A percentile compares a stretch with the other conserved stretches of the same genome.
Conservation (phyloP, 2,888 invertebrate species). For the Trissolcus brochymenae region DNA sequence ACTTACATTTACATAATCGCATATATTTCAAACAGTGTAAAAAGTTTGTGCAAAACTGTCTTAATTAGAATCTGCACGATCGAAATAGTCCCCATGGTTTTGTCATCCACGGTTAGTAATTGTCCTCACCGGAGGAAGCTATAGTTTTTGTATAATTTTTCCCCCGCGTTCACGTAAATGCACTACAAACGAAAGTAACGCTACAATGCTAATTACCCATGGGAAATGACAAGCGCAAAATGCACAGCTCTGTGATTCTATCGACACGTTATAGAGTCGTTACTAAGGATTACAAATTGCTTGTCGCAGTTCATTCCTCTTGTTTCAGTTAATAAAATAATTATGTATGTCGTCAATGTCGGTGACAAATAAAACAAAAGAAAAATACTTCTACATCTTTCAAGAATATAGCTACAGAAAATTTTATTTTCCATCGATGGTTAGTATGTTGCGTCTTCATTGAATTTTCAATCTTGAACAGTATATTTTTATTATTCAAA, state of each 20-base stretch:
- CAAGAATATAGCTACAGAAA: too few relatives aligned
- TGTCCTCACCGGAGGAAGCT: conserved; percentile 61
- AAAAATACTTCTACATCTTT: too few relatives aligned
- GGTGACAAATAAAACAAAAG: background rate
- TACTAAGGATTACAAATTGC: conserved; percentile 65
- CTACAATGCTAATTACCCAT: conserved; percentile 30
- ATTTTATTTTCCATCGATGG: too few relatives aligned
- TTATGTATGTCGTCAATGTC: conserved; percentile 6
- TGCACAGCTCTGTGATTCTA: conserved; percentile 57
- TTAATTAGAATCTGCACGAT: conserved; percentile 36
- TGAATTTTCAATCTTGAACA: too few relatives aligned
- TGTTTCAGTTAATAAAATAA: conserved; percentile 17
- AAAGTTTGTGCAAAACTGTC: conserved; percentile 17
- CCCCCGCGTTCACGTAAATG: conserved; percentile 16
- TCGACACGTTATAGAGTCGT: conserved; percentile 61
- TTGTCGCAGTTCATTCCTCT: conserved; percentile 54
- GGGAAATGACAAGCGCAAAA: conserved; percentile 47
- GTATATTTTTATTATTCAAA: too few relatives aligned
- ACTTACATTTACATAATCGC: too few relatives aligned
- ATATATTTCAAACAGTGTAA: too few relatives aligned
- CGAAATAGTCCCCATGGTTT: conserved; percentile 49
- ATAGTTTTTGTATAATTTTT: conserved; percentile 54
- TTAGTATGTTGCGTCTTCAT: too few relatives aligned
- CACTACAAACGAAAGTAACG: conserved; percentile 22
- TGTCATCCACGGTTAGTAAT: conserved; percentile 62